Base-by-base conservation (phyloP, 2,888 invertebrate genomes). In the Lampropteryx suffumata region DNA sequence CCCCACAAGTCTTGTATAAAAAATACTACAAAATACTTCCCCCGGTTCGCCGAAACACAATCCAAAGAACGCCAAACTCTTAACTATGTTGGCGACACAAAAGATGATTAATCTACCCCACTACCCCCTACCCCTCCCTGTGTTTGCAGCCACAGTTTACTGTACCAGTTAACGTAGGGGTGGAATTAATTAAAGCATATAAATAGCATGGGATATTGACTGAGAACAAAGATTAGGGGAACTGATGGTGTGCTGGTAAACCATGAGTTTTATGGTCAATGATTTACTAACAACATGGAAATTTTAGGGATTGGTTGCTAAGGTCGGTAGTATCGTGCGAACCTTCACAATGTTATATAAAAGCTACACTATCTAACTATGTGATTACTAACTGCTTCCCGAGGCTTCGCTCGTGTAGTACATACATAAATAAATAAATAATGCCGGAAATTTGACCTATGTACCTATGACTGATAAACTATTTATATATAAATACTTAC, bases 61-160 rank as follows among this genome's bases (percentile, higher is more conserved):
- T 56, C 54, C 26, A 44, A 60, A 57, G 60, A 60, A 52, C 50
- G 45, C 55, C 52, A 50, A 52, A 52, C 66, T 62, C 58, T 36
- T 17, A 59, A 61, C 61, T 64, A 66, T 57, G 58, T 55, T 61
- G 57, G 55, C 44, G 51, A 55, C 59, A 57, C 50, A 55, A 46
- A 51, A 51, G 55, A 68, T 69, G 73, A 72, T 71, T 69, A 72
- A 71, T 71, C 63, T 64, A 50, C 57, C 54, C 48, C 42, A 72
- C 62, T 64, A 3, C 26, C 26, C 30, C 21, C 14, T 30, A n/a
- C 30, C 37, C 36, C 30, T 28, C 14, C 9, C n/a, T n/a, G n/a
- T 50, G 55, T 56, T 51, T 55, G 55, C 53, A 7, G 10, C 37
- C 37, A 47, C 35, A 49, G 49, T 37, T 27, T 28, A 49, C 7